Evolutionary conservation across 1,140 invertebrate genomes (phyloP).

Genomic region (Oedothorax gibbosus): DNA sequence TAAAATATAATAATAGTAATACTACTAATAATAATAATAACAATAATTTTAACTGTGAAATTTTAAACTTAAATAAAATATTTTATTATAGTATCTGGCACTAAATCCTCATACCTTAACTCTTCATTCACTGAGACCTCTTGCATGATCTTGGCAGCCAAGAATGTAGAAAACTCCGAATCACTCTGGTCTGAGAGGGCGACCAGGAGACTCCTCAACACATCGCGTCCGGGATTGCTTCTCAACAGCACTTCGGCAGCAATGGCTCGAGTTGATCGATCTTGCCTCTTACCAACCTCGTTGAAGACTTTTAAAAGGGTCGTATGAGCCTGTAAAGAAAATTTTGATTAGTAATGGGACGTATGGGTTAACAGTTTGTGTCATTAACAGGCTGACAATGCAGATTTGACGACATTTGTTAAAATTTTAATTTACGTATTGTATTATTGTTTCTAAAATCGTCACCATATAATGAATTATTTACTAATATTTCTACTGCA

Average conservation of each 20-base stretch:
- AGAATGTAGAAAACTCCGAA: constrained; percentile 11
- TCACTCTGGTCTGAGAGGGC: constrained; percentile 1
- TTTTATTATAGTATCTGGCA: neutral
- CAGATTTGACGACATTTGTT: too few species aligned
- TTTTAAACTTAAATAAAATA: neutral
- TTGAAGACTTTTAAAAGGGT: constrained; percentile 19
- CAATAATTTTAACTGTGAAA: neutral
- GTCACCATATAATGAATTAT: too few species aligned
- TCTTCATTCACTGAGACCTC: neutral
- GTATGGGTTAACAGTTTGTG: too few species aligned
- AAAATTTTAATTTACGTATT: too few species aligned
- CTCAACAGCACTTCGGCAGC: constrained; percentile 23
- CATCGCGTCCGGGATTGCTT: neutral
- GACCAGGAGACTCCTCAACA: constrained; percentile 23
- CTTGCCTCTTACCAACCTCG: neutral
- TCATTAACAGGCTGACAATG: too few species aligned
- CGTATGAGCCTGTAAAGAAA: constrained; percentile 11
- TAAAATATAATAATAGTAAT: neutral
- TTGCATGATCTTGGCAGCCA: constrained; percentile 11
- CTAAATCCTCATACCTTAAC: neutral
- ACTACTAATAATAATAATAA: neutral
- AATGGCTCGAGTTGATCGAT: constrained; percentile 17
- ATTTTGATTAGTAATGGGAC: too few species aligned
- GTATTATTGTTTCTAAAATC: too few species aligned
- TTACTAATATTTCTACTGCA: too few species aligned